Base-by-base conservation (phyloP, 30 jellyfish, hydroid and myxozoan genomes). In the Haliclystus octoradiatus region DNA sequence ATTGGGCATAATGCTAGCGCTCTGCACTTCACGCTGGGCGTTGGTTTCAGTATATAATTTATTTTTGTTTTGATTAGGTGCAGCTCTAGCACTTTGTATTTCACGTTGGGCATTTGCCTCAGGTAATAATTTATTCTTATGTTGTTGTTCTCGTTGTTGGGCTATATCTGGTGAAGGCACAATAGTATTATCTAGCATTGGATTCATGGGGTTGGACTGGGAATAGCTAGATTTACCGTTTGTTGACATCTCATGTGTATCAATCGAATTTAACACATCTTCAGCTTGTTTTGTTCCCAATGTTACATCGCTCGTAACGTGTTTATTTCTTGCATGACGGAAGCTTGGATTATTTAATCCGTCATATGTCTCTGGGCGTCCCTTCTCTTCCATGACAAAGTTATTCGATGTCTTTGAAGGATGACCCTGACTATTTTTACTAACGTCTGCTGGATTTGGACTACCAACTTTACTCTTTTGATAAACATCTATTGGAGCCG, bases 401-500 rank as follows among this genome's bases (percentile, higher is more conserved):
- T 9, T 5, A 9, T 9, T 40, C 19, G 57, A 40, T 40, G 57
- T 40, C 57, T 9, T 40, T 19, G 9, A 19, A 19, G 14, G 57
- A 19, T 40, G 57, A 40, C 57, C 57, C 19, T 19, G 9, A 5
- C 57, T 19, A 9, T 19, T 40, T n/a, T n/a, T n/a, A 7, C 60
- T 46, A 46, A 46, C 60, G 60, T 12, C 60, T 19, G 19, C 60
- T 24, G 68, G 68, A 53, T 53, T 12, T 53, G 27, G 68, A 53
- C 30, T 53, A 5, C 30, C 30, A 9, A 53, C 25, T 53, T 53
- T 24, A 53, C 68, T 40, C 57, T 40, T 40, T 19, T 40, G 57
- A 19, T 40, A 40, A 40, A 40, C 57, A 40, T 40, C 19, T 9
- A 40, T 40, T 40, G 57, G 57, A 5, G 57, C 14, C 9, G 19